Conservation (phyloP, 2,113 vertebrate genomes). For the Eulemur rufifrons region DNA sequence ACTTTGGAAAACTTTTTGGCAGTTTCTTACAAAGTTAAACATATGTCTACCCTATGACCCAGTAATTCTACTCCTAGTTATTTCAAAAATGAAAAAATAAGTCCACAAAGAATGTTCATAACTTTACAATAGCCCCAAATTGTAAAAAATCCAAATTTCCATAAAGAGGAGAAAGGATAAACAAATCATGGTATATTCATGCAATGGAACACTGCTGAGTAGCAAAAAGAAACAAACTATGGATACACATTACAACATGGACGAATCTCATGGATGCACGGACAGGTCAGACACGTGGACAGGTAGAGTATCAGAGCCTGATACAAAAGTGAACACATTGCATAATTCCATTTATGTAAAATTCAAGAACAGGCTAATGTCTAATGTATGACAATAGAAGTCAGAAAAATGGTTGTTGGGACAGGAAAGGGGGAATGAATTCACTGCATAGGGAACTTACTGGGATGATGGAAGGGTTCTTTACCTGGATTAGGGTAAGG, state of each 20-base stretch:
- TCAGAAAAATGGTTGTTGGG: background rate
- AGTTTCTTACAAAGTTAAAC: background rate
- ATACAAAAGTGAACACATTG: background rate
- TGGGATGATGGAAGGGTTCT: background rate
- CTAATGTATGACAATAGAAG: background rate
- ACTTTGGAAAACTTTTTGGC: background rate
- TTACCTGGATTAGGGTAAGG: background rate
- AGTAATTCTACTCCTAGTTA: background rate
- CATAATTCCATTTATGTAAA: background rate
- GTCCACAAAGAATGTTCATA: background rate
- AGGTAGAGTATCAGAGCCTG: background rate
- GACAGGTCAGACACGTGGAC: too few species aligned
- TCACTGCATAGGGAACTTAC: background rate
- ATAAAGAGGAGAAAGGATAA: background rate
- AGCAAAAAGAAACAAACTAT: background rate
- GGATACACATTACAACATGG: background rate
- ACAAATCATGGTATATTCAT: background rate
- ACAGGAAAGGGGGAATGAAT: background rate
- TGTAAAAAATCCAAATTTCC: background rate
- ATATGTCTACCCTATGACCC: background rate
- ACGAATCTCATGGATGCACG: background rate
- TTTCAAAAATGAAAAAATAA: slow-evolving; percentile 3
- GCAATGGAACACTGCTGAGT: background rate
- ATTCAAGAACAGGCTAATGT: background rate
- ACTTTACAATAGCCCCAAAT: background rate